These are phyloP conservation scores for Adelges cooleyi DNA, from an alignment of 1,140 invertebrate species.

Conservation along the genomic window DNA sequence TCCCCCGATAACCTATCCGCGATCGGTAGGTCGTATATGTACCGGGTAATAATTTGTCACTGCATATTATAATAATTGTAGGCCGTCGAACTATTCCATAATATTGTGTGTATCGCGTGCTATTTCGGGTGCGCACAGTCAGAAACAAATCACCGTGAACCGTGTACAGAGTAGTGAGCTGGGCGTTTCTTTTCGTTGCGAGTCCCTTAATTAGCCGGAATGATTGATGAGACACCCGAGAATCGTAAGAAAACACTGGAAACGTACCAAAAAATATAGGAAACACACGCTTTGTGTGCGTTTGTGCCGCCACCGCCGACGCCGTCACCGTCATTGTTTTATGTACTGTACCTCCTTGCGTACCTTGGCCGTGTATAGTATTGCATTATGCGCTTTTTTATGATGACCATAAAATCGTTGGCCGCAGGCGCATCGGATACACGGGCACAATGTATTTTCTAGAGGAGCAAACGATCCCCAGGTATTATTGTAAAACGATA, in stretches of 20 bases:
- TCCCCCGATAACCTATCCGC: too few relatives aligned
- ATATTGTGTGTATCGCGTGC: not conserved
- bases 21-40: too few relatives aligned
- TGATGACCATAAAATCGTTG: slow-evolving; percentile 8
- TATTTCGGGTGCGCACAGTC: slow-evolving; percentile 16
- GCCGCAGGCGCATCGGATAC: too few relatives aligned
- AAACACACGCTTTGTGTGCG: not conserved
- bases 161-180: not conserved
- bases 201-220: slow-evolving; percentile 24
- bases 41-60: too few relatives aligned
- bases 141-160: slow-evolving; percentile 14
- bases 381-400: not conserved
- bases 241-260: slow-evolving; percentile 27
- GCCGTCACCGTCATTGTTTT: slow-evolving; percentile 4
- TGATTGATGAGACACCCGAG: slow-evolving; percentile 20
- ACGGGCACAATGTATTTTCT: too few relatives aligned
- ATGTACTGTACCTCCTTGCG: not conserved
- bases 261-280: slow-evolving; percentile 21
- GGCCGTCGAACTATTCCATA: not conserved
- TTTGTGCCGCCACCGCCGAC: not conserved
- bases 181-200: slow-evolving; percentile 19
- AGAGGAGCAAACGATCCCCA: too few relatives aligned
- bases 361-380: not conserved
- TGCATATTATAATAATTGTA: too few relatives aligned
- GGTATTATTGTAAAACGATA: too few relatives aligned